Evolutionary conservation across 1,140 invertebrate species (phyloP).

Genomic region (Thalassaphorura encarpata): DNA sequence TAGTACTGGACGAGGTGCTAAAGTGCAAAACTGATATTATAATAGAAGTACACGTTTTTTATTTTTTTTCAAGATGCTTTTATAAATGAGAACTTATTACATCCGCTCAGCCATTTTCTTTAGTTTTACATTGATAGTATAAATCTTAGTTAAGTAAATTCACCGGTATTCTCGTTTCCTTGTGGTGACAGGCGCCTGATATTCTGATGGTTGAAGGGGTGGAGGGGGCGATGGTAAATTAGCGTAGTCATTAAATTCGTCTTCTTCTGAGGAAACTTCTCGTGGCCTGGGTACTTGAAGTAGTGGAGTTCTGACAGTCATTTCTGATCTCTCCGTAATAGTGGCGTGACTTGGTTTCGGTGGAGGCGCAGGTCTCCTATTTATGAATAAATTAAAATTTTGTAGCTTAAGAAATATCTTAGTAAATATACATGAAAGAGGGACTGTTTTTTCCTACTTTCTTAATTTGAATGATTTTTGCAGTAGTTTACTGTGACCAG

Average conservation of each 20-base stretch:
- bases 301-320: conserved; percentile 3
- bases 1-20: no score
- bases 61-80: not conserved
- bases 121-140: not conserved
- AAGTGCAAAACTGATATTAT: no score
- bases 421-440: not conserved
- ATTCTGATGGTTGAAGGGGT: not conserved
- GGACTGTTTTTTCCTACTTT: not conserved
- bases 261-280: not conserved
- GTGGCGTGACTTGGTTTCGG: not conserved
- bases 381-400: not conserved
- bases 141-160: not conserved
- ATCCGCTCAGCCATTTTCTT: not conserved
- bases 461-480: conserved; percentile 2
- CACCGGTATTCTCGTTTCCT: not conserved
- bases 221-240: not conserved
- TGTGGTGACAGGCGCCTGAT: not conserved
- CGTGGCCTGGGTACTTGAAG: not conserved
- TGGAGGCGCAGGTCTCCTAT: no score
- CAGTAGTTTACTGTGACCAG: not conserved
- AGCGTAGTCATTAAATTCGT: not conserved
- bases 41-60: no score
- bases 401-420: not conserved
- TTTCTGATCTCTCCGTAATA: not conserved
- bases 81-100: not conserved